Percentiles rank a stretch among this genome's conserved stretches.
Conservation (phyloP, 2,888 invertebrate genomes). For the Pogonocherus hispidulus region DNA sequence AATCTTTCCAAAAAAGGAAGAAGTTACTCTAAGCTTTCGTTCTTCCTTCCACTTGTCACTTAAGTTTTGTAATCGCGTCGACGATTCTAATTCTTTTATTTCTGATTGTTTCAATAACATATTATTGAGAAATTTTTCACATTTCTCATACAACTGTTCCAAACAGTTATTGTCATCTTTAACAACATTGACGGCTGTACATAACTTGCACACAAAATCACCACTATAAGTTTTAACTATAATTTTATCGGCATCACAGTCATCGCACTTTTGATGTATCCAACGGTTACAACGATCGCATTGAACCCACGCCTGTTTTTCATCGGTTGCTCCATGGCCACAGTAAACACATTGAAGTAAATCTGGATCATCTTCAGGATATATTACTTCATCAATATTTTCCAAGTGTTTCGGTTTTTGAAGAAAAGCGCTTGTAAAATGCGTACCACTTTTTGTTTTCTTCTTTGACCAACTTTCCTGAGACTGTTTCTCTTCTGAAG, state of each 20-base stretch:
- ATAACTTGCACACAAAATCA: neutral
- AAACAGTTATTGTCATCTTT: neutral
- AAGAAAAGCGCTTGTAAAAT: neutral
- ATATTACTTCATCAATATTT: neutral
- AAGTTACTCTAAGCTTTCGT: slow-evolving; percentile 33
- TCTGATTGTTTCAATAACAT: neutral
- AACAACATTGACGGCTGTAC: neutral
- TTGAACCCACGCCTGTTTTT: slow-evolving; percentile 25
- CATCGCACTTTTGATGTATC: slow-evolving; percentile 34
- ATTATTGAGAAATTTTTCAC: neutral
- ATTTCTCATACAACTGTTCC: neutral
- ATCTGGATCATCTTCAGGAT: slow-evolving; percentile 7
- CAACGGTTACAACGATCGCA: slow-evolving; percentile 34
- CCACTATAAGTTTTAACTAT: neutral
- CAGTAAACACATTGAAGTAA: slow-evolving; percentile 28
- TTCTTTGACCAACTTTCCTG: neutral
- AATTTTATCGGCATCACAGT: slow-evolving; percentile 6
- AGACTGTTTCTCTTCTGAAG: neutral
- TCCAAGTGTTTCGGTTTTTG: neutral
- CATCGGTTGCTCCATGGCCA: slow-evolving; percentile 18
- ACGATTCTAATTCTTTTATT: neutral
- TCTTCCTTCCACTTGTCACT: neutral
- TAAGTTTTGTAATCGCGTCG: neutral
- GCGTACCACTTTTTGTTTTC: neutral
- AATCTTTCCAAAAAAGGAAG: neutral